Conservation (phyloP, 2,888 invertebrate species). For the Ptychoptera contaminata region DNA sequence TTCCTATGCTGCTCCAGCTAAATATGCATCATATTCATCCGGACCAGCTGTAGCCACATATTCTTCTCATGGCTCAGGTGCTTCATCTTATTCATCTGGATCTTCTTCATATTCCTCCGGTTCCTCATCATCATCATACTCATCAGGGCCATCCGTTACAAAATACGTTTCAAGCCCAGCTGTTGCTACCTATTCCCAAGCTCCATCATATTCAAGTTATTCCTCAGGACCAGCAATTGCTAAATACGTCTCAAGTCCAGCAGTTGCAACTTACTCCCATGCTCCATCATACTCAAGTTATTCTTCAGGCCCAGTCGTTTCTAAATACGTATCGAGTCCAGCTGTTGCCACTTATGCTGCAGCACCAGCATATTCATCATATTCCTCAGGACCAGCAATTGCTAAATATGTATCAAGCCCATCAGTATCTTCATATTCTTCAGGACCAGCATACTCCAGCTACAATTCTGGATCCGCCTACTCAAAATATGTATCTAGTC, state of each 20-base stretch:
- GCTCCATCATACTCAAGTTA: constrained; percentile 1
- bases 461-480: not conserved
- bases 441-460: constrained; percentile 8
- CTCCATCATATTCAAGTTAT: constrained; percentile 32
- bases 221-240: constrained; percentile 13
- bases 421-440: constrained; percentile 8
- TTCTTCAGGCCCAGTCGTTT: constrained; percentile 1
- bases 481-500: constrained; percentile 10
- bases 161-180: constrained; percentile 18
- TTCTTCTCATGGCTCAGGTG: too few species aligned
- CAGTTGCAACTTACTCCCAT: constrained; percentile 12
- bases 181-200: constrained; percentile 28
- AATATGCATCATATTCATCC: constrained; percentile 21
- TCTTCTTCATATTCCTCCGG: constrained; percentile 9
- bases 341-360: constrained; percentile 13
- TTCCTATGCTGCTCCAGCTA: constrained; percentile 22
- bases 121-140: constrained; percentile 5
- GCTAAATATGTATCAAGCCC: constrained; percentile 6
- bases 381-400: constrained; percentile 4
- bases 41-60: constrained; percentile 18
- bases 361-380: constrained; percentile 2
- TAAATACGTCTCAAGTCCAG: constrained; percentile 12
- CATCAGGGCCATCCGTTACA: constrained; percentile 6
- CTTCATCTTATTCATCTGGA: constrained; percentile 8
- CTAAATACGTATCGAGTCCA: not conserved